phyloP scores from a whole-genome alignment of 2,888 invertebrate genomes.

The Leuctra nigra region DNA sequence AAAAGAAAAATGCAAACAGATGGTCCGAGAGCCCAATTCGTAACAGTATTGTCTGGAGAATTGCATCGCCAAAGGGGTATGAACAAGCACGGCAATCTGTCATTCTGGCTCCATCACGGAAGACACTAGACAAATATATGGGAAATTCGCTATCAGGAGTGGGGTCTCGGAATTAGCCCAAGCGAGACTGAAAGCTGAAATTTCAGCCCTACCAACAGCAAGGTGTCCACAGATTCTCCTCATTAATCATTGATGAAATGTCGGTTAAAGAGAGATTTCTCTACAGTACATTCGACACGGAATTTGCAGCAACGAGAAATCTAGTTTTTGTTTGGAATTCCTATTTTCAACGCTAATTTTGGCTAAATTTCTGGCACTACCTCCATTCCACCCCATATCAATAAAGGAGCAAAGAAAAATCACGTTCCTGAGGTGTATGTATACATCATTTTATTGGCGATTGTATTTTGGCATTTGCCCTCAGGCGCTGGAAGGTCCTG shows the following conservation, averaged over 20 bases:
- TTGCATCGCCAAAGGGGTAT: neutral
- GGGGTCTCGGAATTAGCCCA: neutral
- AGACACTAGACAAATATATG: neutral
- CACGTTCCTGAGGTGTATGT: too few relatives aligned
- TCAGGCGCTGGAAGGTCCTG: too few relatives aligned
- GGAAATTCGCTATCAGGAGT: neutral
- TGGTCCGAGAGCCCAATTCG: neutral
- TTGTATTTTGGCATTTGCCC: too few relatives aligned
- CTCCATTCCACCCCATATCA: too few relatives aligned
- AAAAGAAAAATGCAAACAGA: neutral
- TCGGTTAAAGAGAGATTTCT: neutral
- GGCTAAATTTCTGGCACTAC: too few relatives aligned
- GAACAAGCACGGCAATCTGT: neutral
- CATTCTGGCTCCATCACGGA: neutral
- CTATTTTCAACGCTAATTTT: too few relatives aligned
- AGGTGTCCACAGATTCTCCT: neutral
- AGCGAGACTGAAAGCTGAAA: neutral
- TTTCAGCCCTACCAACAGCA: neutral
- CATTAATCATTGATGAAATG: neutral
- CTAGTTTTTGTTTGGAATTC: too few relatives aligned
- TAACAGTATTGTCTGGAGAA: neutral
- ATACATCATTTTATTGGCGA: too few relatives aligned
- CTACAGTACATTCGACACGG: too few relatives aligned
- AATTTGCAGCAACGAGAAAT: too few relatives aligned
- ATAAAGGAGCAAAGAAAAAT: too few relatives aligned